Evolutionary conservation across 2,113 vertebrate genomes (phyloP), one percentile per base, ranked within the genome.

Genomic region (Oncorhynchus clarkii): DNA sequence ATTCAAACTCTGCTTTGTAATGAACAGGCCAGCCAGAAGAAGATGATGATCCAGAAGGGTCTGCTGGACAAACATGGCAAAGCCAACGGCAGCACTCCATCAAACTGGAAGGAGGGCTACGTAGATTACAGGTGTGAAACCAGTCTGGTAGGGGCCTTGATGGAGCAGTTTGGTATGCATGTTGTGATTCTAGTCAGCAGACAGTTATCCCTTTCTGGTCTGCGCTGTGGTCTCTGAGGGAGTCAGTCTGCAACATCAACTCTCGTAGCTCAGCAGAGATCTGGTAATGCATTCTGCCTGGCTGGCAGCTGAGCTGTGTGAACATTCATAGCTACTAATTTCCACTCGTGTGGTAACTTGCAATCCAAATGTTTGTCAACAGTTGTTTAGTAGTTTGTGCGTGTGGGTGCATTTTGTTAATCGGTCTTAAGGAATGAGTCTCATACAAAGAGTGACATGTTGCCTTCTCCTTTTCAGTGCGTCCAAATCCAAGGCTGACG

Each of bases 21-120:
- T 62, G 6, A 62, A 62, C 85, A 99, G 98, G 98, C 98, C 1
- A 96, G 94, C 87, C 95, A 97, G 81, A 99, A 99, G 91, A 99
- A 94, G 84, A 91, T 94, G 91, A 96, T 99, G 97, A 97, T 99
- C 79, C 94, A 98, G 87, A 94, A 97, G 68, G 98, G 98, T 2
- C 94, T 99, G 2, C 80, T 99, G 24, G 96, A 98, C 86, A 97
- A 97, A 86, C 96, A 95, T 0, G 98, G 98, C 2, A 99, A 96
- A 65, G 93, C 97, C 0, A 99, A 97, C 0, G 95, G 94, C 62
- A 97, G 84, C 86, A 99, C 97, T 0, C 97, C 97, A 0, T 71
- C 80, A 0, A 64, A 93, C 2, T 99, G 97, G 97, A 96, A 75
- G 71, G 83, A 90, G 4, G 90, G 92, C 0, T 98, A 99, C 0